Evolutionary conservation across 64 coral and sea anemone species (phyloP).

Genomic region (Actinia equina): DNA sequence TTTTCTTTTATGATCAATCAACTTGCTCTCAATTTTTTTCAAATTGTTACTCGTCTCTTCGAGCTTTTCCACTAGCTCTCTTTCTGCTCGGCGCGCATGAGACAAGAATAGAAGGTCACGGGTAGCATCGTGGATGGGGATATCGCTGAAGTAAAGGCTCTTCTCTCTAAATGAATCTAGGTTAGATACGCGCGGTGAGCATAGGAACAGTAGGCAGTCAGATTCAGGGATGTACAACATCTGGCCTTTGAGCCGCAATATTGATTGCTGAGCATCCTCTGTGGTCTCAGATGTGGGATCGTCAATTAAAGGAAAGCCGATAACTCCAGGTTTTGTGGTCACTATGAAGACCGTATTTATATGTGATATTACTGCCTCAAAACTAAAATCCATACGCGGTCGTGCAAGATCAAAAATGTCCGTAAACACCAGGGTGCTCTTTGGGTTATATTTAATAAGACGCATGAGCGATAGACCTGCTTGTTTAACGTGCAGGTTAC

Average conservation of each 20-base stretch:
- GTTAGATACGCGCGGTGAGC: slow-evolving; percentile 79
- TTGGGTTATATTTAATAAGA: slow-evolving; percentile 57
- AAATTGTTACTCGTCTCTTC: slow-evolving; percentile 98
- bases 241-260: slow-evolving; percentile 87
- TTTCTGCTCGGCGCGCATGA: slow-evolving; percentile 85
- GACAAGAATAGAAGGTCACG: slow-evolving; percentile 93
- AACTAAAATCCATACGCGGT: slow-evolving; percentile 88
- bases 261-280: slow-evolving; percentile 8
- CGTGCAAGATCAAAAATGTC: slow-evolving; percentile 75
- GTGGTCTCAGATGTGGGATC: background rate
- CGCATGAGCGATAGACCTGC: slow-evolving; percentile 73
- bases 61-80: slow-evolving; percentile 86
- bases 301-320: slow-evolving; percentile 18
- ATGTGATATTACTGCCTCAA: slow-evolving; percentile 73
- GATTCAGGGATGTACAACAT: slow-evolving; percentile 86
- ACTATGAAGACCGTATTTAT: slow-evolving; percentile 96
- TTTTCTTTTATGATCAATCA: slow-evolving; percentile 93
- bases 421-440: slow-evolving; percentile 62
- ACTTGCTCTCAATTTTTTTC: slow-evolving; percentile 78
- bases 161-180: slow-evolving; percentile 58
- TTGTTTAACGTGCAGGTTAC: slow-evolving; percentile 76
- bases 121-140: slow-evolving; percentile 91
- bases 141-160: slow-evolving; percentile 81
- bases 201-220: slow-evolving; percentile 87
- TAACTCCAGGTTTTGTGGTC: slow-evolving; percentile 65